Conservation (phyloP, 1,140 invertebrate species). For the Trachymyrmex septentrionalis region DNA sequence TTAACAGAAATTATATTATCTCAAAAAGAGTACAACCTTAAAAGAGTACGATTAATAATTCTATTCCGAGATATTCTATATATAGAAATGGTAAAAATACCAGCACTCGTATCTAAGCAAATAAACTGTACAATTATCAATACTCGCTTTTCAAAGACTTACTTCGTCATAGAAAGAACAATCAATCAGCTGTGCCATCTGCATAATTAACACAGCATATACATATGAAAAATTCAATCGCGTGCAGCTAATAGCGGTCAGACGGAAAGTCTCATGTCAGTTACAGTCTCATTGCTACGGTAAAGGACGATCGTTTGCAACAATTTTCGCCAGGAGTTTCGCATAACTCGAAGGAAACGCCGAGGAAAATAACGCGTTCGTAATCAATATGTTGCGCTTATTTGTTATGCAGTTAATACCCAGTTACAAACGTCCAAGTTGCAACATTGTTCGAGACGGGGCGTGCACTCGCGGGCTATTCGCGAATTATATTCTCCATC, state of each 20-base stretch:
- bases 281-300: slow-evolving; percentile 25
- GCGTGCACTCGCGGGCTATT: background rate
- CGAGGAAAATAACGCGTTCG: background rate
- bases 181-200: slow-evolving; percentile 36
- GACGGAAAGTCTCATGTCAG: slow-evolving; percentile 15
- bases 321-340: slow-evolving; percentile 9
- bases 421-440: slow-evolving; percentile 34
- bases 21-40: too few relatives aligned
- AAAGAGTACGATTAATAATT: too few relatives aligned
- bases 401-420: slow-evolving; percentile 46
- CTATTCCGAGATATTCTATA: background rate
- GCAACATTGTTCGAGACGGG: slow-evolving; percentile 32
- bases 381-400: slow-evolving; percentile 45
- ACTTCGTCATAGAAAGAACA: background rate
- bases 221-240: slow-evolving; percentile 36
- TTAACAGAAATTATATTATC: too few relatives aligned
- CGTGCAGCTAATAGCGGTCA: slow-evolving; percentile 24
- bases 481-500: slow-evolving; percentile 7
- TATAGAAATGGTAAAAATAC: background rate
- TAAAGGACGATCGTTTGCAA: slow-evolving; percentile 15
- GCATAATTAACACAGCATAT: slow-evolving; percentile 20
- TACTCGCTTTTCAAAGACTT: background rate
- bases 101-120: background rate
- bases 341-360: background rate
- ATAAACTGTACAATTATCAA: background rate